Conservation (phyloP, 2,888 invertebrate genomes). For the Zelleria hepariella region DNA sequence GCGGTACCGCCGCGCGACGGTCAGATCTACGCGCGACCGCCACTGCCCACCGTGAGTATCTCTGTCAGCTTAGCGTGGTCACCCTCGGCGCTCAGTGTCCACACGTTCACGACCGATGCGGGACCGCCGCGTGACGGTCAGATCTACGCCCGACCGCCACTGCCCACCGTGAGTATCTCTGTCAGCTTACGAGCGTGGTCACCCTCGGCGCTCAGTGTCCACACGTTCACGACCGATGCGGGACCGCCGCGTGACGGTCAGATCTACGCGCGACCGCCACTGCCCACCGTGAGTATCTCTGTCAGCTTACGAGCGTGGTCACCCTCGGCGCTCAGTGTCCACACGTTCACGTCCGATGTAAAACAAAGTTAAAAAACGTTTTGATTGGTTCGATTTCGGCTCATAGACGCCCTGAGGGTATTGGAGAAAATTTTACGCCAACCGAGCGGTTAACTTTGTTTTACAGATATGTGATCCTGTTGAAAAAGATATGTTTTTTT, state of each 20-base stretch:
- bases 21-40: constrained; percentile 71
- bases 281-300: constrained; percentile 75
- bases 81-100: constrained; percentile 52
- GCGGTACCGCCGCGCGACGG: constrained; percentile 16
- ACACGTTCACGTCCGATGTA: constrained; percentile 71
- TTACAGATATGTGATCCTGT: too few species aligned
- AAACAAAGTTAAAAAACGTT: too few species aligned
- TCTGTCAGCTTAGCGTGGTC: background rate
- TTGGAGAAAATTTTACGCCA: too few species aligned
- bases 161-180: constrained; percentile 75
- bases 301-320: background rate
- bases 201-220: constrained; percentile 52
- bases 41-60: constrained; percentile 78
- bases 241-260: constrained; percentile 17
- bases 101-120: constrained; percentile 69
- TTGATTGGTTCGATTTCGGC: too few species aligned
- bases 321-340: constrained; percentile 52
- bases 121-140: constrained; percentile 17
- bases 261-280: constrained; percentile 74
- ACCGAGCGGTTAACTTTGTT: too few species aligned
- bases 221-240: constrained; percentile 69
- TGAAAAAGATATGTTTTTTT: too few species aligned
- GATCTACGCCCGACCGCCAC: constrained; percentile 74
- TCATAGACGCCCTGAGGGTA: too few species aligned
- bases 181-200: background rate